Conservation (phyloP, 2,888 invertebrate genomes). For the Drosophila tanythrix region DNA sequence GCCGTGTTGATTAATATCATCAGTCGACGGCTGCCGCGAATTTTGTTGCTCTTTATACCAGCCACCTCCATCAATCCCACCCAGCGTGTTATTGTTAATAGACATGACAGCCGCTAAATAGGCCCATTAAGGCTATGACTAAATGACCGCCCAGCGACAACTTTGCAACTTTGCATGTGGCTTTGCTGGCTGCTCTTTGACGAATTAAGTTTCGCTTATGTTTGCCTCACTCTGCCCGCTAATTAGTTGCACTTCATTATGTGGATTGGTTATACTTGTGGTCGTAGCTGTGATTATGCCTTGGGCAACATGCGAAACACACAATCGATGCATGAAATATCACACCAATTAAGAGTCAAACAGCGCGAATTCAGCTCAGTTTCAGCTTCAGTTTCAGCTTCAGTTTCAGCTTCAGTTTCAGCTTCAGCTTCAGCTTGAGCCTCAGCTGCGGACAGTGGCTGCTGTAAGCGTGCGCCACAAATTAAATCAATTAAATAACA, state of each 20-base stretch:
- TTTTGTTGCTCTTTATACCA: constrained; percentile 2
- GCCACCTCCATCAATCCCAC: not conserved
- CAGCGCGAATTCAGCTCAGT: constrained; percentile 24
- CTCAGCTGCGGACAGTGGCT: constrained; percentile 47
- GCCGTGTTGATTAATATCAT: constrained; percentile 70
- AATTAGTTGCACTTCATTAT: constrained; percentile 58
- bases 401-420: not conserved
- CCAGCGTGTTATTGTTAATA: constrained; percentile 19
- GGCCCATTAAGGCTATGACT: constrained; percentile 25
- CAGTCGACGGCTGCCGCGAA: constrained; percentile 12
- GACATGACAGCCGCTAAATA: constrained; percentile 10
- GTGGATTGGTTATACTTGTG: constrained; percentile 34
- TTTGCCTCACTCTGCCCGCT: constrained; percentile 35
- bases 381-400: not conserved
- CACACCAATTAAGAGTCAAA: constrained; percentile 65
- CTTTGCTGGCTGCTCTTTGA: constrained; percentile 1
- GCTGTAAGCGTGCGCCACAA: constrained; percentile 63
- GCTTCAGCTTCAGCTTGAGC: not conserved
- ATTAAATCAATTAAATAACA: constrained; percentile 72
- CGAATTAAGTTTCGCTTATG: not conserved
- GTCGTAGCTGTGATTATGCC: constrained; percentile 27
- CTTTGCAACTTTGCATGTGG: constrained; percentile 38
- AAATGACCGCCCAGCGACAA: constrained; percentile 34
- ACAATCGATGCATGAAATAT: constrained; percentile 70
- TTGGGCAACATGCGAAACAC: constrained; percentile 39